Percentiles rank a stretch among this genome's conserved stretches.
phyloP scores from a whole-genome alignment of 2,888 invertebrate genomes.

The Chrysolina americana region DNA sequence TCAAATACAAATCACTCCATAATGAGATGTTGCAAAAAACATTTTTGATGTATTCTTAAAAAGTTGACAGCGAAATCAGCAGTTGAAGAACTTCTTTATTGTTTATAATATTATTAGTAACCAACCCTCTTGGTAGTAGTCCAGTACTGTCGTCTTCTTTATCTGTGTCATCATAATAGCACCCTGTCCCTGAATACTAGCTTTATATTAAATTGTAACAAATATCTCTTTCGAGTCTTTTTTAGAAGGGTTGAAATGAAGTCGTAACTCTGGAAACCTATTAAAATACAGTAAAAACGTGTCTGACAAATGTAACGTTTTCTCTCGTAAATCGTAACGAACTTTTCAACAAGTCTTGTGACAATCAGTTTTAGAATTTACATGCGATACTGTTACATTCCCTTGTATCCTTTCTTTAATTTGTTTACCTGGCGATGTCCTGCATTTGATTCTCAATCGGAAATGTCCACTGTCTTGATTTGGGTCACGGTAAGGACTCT shows the following conservation, averaged over 20 bases:
- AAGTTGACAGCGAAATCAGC: too few relatives aligned
- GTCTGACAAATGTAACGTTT: conserved; percentile 45
- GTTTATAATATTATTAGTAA: too few relatives aligned
- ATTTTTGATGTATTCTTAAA: too few relatives aligned
- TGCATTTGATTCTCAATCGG: conserved; percentile 61
- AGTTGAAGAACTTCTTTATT: too few relatives aligned
- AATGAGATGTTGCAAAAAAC: too few relatives aligned
- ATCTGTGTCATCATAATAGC: conserved; percentile 3
- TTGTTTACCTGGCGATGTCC: conserved; percentile 46
- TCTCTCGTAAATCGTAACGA: conserved; percentile 54
- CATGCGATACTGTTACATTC: conserved; percentile 62
- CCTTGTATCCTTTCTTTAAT: conserved; percentile 54
- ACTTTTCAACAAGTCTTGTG: conserved; percentile 51
- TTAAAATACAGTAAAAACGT: conserved; percentile 39
- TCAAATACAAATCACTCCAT: too few relatives aligned
- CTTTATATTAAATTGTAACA: conserved; percentile 25
- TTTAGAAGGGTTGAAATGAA: conserved; percentile 31
- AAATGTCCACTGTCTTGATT: conserved; percentile 66
- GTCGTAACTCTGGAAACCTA: conserved; percentile 36
- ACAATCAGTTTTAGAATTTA: conserved; percentile 61
- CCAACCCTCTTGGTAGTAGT: not conserved
- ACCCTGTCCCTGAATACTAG: not conserved
- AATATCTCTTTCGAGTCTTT: conserved; percentile 26
- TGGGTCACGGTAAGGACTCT: conserved; percentile 62
- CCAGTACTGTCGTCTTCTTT: not conserved